phyloP scores from a whole-genome alignment of 2,888 invertebrate species.

The Andrena minutula region DNA sequence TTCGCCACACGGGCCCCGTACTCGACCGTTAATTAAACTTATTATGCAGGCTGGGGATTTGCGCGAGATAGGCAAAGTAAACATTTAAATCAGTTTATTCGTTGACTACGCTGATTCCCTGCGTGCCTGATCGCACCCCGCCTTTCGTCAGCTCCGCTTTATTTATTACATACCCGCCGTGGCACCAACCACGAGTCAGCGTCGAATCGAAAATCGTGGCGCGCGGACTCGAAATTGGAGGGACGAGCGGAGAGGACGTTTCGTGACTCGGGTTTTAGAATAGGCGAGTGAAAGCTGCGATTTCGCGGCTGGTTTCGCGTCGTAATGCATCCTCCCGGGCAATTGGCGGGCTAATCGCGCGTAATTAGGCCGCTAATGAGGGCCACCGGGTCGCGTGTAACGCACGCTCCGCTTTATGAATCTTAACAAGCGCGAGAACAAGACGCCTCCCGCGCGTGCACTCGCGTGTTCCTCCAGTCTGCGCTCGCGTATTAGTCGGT shows the following conservation, averaged over 20 bases:
- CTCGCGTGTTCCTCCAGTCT: not conserved
- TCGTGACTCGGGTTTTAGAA: constrained; percentile 6
- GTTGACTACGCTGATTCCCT: not conserved
- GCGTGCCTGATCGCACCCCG: not conserved
- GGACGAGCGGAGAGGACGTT: not conserved
- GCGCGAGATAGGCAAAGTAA: constrained; percentile 33
- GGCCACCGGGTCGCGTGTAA: constrained; percentile 78
- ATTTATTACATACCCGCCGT: too few species aligned
- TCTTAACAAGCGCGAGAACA: constrained; percentile 73
- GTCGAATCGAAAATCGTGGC: too few species aligned
- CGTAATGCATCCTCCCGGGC: constrained; percentile 72
- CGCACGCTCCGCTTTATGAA: constrained; percentile 69
- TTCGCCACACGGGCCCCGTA: constrained; percentile 26
- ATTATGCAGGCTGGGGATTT: constrained; percentile 44
- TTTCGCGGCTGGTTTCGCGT: constrained; percentile 64
- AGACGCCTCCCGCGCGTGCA: constrained; percentile 24
- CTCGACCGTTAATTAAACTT: constrained; percentile 50
- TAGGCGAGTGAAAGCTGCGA: constrained; percentile 54
- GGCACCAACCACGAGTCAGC: too few species aligned
- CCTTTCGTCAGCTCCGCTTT: not conserved
- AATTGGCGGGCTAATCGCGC: constrained; percentile 78
- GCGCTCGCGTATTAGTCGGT: constrained; percentile 14
- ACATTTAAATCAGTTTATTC: constrained; percentile 49
- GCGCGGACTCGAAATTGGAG: too few species aligned
- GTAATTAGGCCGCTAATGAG: constrained; percentile 78